Evolutionary conservation across 2,113 vertebrate species (phyloP).

Genomic region (Apeltes quadracus): DNA sequence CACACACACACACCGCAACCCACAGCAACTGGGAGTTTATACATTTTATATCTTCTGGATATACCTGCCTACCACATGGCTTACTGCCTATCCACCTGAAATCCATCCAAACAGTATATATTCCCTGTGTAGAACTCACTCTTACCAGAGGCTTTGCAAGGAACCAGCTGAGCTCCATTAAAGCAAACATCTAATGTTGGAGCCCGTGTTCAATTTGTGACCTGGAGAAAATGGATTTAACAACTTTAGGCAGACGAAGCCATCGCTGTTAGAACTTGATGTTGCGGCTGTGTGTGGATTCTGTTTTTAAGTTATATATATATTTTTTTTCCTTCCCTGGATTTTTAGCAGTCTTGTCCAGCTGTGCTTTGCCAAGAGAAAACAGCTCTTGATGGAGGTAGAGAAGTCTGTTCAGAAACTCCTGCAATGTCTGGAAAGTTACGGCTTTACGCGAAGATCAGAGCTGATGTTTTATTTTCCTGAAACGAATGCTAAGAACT

Average conservation of each 20-base stretch:
- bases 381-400: constrained; percentile 28
- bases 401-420: constrained; percentile 33
- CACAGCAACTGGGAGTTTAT: constrained; percentile 70
- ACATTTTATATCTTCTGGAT: constrained; percentile 72
- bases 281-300: constrained; percentile 41
- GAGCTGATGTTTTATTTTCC: constrained; percentile 37
- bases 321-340: constrained; percentile 9
- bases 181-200: constrained; percentile 52
- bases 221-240: constrained; percentile 53
- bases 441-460: constrained; percentile 54
- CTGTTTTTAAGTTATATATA: background rate
- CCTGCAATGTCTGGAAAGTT: constrained; percentile 20
- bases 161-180: constrained; percentile 62
- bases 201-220: constrained; percentile 54
- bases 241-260: constrained; percentile 27
- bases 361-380: constrained; percentile 47
- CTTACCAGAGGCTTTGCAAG: constrained; percentile 64
- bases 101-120: constrained; percentile 72
- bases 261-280: constrained; percentile 47
- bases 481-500: too few relatives aligned
- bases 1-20: constrained; percentile 30
- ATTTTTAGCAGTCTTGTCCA: constrained; percentile 47
- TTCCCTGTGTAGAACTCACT: constrained; percentile 57
- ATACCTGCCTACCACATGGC: constrained; percentile 65
- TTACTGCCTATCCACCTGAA: constrained; percentile 74